A percentile compares a stretch with the other conserved stretches of the same genome.
Conservation (phyloP, 2,113 vertebrate genomes). For the Gnathonemus echidnorhynchus region DNA sequence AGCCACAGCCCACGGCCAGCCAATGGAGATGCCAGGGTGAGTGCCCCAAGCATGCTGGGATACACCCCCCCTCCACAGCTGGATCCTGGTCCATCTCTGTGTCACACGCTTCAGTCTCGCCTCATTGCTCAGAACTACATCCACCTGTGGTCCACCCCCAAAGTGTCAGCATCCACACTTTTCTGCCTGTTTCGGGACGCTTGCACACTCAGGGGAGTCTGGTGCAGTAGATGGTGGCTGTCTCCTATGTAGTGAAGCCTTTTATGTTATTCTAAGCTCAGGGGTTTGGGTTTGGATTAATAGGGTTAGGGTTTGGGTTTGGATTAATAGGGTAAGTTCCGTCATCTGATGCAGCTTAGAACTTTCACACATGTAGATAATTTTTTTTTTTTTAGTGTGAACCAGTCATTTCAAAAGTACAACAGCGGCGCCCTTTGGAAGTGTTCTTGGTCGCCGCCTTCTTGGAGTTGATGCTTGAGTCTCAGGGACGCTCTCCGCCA, state of each 20-base stretch:
- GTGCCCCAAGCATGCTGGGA: conserved; percentile 37
- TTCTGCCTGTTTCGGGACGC: not conserved
- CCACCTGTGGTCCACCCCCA: not conserved
- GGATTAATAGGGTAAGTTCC: not conserved
- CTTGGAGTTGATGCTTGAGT: not conserved
- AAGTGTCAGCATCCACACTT: not conserved
- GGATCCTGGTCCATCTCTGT: not conserved
- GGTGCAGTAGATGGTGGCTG: not conserved
- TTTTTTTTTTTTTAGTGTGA: not conserved
- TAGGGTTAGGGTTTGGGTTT: not conserved
- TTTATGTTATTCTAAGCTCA: not conserved
- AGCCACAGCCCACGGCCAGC: conserved; percentile 75
- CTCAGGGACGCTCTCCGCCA: not conserved
- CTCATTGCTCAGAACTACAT: not conserved
- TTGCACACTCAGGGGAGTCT: not conserved
- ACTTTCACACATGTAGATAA: not conserved
- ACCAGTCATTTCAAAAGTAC: not conserved
- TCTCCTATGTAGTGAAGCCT: not conserved
- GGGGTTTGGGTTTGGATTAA: not conserved
- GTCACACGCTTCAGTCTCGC: not conserved
- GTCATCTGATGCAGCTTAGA: not conserved
- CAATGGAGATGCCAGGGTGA: conserved; percentile 88
- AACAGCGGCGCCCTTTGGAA: not conserved
- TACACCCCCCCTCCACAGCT: not conserved
- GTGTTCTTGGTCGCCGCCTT: not conserved